A percentile compares a stretch with the other conserved stretches of the same genome.
Evolutionary conservation across 2,113 vertebrate species (phyloP).

Genomic region (Perognathus longimembris): DNA sequence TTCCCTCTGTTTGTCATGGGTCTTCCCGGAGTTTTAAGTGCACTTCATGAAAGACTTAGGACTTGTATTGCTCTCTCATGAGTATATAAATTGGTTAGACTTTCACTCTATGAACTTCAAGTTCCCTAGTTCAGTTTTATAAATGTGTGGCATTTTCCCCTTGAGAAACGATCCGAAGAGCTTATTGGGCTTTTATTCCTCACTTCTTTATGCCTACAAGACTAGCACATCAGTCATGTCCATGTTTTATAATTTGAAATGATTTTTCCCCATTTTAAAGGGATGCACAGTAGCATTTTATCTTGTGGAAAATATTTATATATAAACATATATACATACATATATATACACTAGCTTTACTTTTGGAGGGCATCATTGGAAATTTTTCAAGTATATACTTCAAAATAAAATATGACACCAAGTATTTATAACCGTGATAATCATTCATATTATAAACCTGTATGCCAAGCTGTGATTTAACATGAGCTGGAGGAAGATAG

Average conservation of each 20-base stretch:
- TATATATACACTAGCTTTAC: background rate
- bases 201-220: background rate
- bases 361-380: background rate
- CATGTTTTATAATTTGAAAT: background rate
- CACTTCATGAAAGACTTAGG: conserved; percentile 3
- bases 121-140: background rate
- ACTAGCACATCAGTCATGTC: background rate
- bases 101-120: background rate
- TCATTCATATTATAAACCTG: background rate
- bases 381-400: background rate
- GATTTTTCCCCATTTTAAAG: background rate
- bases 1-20: background rate
- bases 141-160: background rate
- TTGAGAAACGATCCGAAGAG: background rate
- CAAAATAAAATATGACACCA: background rate
- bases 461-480: background rate
- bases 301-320: conserved; percentile 15
- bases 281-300: background rate
- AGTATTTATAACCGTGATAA: background rate
- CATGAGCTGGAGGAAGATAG: background rate
- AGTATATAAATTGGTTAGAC: background rate
- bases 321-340: too few species aligned
- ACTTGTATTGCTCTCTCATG: background rate
- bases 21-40: conserved; percentile 1
- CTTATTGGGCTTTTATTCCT: background rate